Evolutionary conservation across 2,113 vertebrate genomes (phyloP).

Genomic region (Engraulis encrasicolus): DNA sequence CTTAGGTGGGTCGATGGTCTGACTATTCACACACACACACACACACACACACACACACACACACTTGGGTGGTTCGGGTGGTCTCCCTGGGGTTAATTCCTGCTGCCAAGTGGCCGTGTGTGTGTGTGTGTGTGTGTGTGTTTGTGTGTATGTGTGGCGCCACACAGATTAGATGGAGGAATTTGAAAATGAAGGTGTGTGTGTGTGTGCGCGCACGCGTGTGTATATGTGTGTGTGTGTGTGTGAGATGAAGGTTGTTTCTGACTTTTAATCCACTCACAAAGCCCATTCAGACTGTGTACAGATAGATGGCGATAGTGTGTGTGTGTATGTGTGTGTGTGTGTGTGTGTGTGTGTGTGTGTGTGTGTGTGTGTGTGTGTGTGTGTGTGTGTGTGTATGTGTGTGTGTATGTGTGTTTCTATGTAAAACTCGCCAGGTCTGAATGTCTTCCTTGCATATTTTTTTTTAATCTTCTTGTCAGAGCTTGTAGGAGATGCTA

Average conservation of each 20-base stretch:
- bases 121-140: conserved; percentile 89
- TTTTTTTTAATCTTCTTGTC: too few species aligned
- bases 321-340: too few species aligned
- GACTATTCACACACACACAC: background rate
- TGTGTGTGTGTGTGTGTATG: too few species aligned
- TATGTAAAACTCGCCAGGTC: too few species aligned
- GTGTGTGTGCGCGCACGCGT: conserved; percentile 90
- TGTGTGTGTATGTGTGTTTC: too few species aligned
- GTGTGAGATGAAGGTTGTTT: conserved; percentile 91
- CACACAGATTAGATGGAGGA: conserved; percentile 93
- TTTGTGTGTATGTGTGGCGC: conserved; percentile 90
- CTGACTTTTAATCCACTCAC: conserved; percentile 95
- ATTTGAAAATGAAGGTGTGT: conserved; percentile 92
- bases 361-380: too few species aligned
- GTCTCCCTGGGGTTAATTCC: conserved; percentile 66
- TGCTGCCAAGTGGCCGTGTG: conserved; percentile 83
- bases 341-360: too few species aligned
- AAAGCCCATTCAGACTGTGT: conserved; percentile 90
- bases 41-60: background rate
- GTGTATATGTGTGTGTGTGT: conserved; percentile 87
- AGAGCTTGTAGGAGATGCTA: too few species aligned
- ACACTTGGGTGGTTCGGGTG: background rate
- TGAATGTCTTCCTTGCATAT: too few species aligned
- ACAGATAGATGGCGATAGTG: conserved; percentile 85
- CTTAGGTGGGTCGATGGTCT: too few species aligned